Evolutionary conservation across 2,113 vertebrate genomes (phyloP), one percentile per base, ranked within the genome.

Genomic region (Polypterus bichir): DNA sequence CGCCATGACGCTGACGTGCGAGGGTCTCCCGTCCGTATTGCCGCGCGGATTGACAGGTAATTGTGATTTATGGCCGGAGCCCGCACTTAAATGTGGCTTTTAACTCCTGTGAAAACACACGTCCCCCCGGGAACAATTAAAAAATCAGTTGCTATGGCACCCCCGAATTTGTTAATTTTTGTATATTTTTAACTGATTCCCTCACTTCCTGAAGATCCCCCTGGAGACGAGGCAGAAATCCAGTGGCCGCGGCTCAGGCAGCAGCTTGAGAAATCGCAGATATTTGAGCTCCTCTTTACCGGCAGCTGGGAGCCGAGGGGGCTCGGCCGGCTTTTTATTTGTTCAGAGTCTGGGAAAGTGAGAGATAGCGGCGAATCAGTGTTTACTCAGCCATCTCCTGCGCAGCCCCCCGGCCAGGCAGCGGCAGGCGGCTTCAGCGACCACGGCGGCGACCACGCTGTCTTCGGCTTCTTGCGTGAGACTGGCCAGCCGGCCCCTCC

Each of bases 331-430:
- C 72, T 71, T 68, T 27, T 72, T 69, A 75, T 74, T 73, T 74
- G 65, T 71, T 74, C 73, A 72, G 75, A 73, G 76, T 78, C 83
- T 86, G 86, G 81, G 84, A 88, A 87, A 79, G 75, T 79, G 72
- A 78, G 71, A 83, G 83, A 86, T 86, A 86, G 77, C 70, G 68
- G 81, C 81, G 79, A 86, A 88, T 88, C 86, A 79, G 73, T 88
- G 86, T 88, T 88, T 88, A 82, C 86, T 86, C 86, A 88, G 86
- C 79, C 82, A 79, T 79, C 86, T 27, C 27, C 27, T 27, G 27
- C 27, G 27, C 27, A 27, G 27, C 27, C 27, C 27, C 27, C 27
- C 27, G 27, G 27, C 27, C 27, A 27, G 27, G 27, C 27, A 27
- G 27, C 27, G 27, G 27, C 27, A 27, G 27, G 27, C 27, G 27